These are phyloP conservation scores for Coenonympha arcania DNA, from an alignment of 2,888 invertebrate species.

Conservation along the genomic window DNA sequence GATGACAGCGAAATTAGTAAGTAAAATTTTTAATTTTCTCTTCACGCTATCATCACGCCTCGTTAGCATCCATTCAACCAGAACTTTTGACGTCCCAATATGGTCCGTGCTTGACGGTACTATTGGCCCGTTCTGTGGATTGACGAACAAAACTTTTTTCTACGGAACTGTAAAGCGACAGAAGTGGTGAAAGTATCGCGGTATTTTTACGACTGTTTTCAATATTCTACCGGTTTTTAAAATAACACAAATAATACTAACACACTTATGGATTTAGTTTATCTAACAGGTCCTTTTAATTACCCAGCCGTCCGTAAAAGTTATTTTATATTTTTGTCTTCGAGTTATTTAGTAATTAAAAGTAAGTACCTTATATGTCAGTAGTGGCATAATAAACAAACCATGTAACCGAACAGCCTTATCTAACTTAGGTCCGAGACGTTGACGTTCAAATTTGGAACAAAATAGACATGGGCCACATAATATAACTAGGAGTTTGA, in stretches of 20 bases:
- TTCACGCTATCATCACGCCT: conserved; percentile 29
- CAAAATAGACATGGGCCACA: too few species aligned
- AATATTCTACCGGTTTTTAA: conserved; percentile 26
- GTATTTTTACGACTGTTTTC: conserved; percentile 38
- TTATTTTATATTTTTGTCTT: too few species aligned
- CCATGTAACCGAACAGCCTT: too few species aligned
- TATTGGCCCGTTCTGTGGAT: too few species aligned
- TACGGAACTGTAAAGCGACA: conserved; percentile 38
- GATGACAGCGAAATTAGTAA: background rate
- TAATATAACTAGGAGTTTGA: too few species aligned
- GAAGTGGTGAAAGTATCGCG: conserved; percentile 52
- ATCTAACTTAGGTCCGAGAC: too few species aligned
- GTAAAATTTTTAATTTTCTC: conserved; percentile 38
- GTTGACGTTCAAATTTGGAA: too few species aligned
- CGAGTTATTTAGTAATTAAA: too few species aligned
- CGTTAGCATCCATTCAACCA: conserved; percentile 42
- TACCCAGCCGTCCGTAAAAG: too few species aligned
- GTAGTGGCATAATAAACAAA: too few species aligned
- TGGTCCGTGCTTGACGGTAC: conserved; percentile 37
- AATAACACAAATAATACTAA: conserved; percentile 12
- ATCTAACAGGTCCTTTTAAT: background rate
- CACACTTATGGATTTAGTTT: conserved; percentile 4
- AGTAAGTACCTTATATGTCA: too few species aligned
- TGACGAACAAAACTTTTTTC: conserved; percentile 35
- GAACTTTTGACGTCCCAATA: conserved; percentile 45